A percentile compares a stretch with the other conserved stretches of the same genome.
phyloP scores from a whole-genome alignment of 2,113 vertebrate genomes.

The Laticauda laticaudata region DNA sequence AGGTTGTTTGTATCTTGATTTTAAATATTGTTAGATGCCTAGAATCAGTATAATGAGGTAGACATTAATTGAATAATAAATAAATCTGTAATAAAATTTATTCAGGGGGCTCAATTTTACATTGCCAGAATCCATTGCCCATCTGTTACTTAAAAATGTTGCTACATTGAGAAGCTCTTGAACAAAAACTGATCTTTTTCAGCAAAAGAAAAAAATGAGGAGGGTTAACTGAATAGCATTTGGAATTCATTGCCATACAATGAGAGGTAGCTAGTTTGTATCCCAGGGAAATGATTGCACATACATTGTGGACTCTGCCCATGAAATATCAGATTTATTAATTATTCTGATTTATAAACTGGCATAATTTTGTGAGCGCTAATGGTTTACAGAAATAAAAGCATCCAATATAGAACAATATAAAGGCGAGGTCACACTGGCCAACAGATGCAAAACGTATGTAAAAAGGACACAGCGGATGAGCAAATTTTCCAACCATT shows the following conservation, averaged over 20 bases:
- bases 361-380: background rate
- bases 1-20: background rate
- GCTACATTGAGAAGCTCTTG: background rate
- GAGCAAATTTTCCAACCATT: too few relatives aligned
- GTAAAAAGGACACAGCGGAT: too few relatives aligned
- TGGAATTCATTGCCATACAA: background rate
- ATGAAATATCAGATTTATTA: background rate
- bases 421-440: too few relatives aligned
- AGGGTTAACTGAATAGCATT: background rate
- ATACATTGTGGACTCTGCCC: background rate
- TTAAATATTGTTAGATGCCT: background rate
- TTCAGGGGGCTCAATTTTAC: background rate
- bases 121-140: background rate
- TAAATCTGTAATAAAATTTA: background rate
- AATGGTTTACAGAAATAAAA: background rate
- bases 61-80: background rate
- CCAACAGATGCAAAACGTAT: too few relatives aligned
- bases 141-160: background rate
- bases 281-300: background rate
- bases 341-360: background rate
- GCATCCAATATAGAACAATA: background rate
- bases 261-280: background rate
- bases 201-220: background rate
- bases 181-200: background rate
- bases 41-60: background rate